Percentiles rank a stretch among this genome's conserved stretches.
Conservation (phyloP, 2,888 invertebrate species). For the Drosophila robusta region DNA sequence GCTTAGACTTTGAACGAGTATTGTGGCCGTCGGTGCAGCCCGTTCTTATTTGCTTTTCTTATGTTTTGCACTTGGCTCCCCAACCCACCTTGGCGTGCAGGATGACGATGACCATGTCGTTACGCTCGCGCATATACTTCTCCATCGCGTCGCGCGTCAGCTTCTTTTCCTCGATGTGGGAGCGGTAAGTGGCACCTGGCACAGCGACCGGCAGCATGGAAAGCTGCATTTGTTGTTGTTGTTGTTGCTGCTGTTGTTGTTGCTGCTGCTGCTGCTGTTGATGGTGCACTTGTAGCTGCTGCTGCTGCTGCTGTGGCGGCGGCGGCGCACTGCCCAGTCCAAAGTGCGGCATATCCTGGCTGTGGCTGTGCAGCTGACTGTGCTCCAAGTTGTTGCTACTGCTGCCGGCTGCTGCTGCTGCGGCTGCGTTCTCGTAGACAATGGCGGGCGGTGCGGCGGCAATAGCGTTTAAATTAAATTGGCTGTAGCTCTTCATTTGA, state of each 20-base stretch:
- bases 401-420: slow-evolving; percentile 48
- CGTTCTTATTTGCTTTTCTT: background rate
- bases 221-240: slow-evolving; percentile 81
- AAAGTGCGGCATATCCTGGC: slow-evolving; percentile 84
- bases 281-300: slow-evolving; percentile 69
- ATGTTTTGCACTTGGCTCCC: background rate
- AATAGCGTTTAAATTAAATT: slow-evolving; percentile 76
- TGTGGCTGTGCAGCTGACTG: slow-evolving; percentile 63
- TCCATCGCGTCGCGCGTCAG: slow-evolving; percentile 91
- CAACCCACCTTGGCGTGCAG: slow-evolving; percentile 94
- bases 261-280: slow-evolving; percentile 56
- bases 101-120: slow-evolving; percentile 98
- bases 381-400: slow-evolving; percentile 58
- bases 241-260: slow-evolving; percentile 65
- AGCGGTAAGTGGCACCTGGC: slow-evolving; percentile 77
- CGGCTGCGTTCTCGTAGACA: slow-evolving; percentile 73
- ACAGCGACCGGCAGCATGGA: slow-evolving; percentile 81
- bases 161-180: slow-evolving; percentile 89
- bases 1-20: too few species aligned
- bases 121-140: slow-evolving; percentile 96
- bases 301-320: slow-evolving; percentile 49
- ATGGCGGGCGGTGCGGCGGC: slow-evolving; percentile 68
- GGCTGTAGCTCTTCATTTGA: slow-evolving; percentile 82
- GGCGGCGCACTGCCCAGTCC: slow-evolving; percentile 85
- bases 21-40: too few species aligned